Base-by-base conservation (phyloP, 92 coral and sea anemone species). In the Heliopora coerulea region DNA sequence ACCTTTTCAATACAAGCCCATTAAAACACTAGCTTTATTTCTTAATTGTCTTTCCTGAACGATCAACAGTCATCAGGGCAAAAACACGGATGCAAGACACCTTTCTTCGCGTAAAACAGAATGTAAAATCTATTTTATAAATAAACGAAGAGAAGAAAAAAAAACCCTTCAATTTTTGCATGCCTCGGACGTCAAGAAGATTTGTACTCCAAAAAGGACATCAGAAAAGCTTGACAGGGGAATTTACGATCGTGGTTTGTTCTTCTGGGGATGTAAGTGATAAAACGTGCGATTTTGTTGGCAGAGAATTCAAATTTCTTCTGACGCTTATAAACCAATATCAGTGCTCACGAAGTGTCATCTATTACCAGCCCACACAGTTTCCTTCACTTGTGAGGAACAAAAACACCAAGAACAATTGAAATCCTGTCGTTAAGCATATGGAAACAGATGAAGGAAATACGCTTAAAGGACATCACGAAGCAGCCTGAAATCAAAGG, bases 1-100 rank as follows among this genome's bases (percentile, higher is more conserved):
- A 92, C 96, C 74, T 67, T 67, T 52, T 49, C 59, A 70, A 70
- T 26, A 54, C 62, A 70, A 33, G 62, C 41, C 49, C 62, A 70
- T 52, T 52, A 70, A 54, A 39, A 70, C 77, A 70, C 77, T 3
- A 54, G 62, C 62, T 70, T 52, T 54, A 50, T 32, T 54, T 70
- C 59, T 37, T 70, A 52, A 70, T 70, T 70, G 77, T 70, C 58
- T 41, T 70, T 25, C 63, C 37, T 15, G 48, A 33, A 70, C 25
- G 40, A 50, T 50, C 46, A 52, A 33, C 62, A 54, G 50, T 30
- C 27, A 26, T 68, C 75, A 50, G 18, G 20, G 75, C 60, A 28
- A 30, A 48, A 8, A 46, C 75, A 48, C 39, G 59, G 48, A 30
- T 33, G 48, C n/a, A 27, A 20, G 10, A 25, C 70, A 24, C 52